Conservation (phyloP, 2,797 vertebrate genomes). For the Scyliorhinus canicula region DNA sequence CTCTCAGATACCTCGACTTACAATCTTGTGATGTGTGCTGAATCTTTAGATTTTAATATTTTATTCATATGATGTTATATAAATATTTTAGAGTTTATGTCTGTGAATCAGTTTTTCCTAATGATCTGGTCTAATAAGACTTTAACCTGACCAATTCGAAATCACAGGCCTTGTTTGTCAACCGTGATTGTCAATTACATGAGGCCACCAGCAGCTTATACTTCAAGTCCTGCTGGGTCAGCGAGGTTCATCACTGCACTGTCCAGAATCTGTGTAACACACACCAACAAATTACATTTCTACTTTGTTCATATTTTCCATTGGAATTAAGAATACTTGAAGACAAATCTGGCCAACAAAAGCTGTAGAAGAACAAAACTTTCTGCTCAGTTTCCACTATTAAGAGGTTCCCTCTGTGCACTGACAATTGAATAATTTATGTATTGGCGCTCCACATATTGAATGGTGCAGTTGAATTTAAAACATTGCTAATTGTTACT, state of each 20-base stretch:
- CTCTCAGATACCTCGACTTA: background rate
- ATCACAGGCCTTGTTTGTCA: conserved; percentile 4
- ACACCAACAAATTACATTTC: background rate
- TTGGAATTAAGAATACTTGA: background rate
- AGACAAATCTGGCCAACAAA: background rate
- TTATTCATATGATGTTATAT: background rate
- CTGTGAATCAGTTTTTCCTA: conserved; percentile 1
- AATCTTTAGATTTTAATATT: background rate
- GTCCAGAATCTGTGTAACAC: background rate
- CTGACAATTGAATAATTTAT: background rate
- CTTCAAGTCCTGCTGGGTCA: conserved; percentile 24
- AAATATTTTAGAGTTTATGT: conserved; percentile 35
- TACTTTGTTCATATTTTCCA: conserved; percentile 12
- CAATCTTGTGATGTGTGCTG: background rate
- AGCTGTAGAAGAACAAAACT: background rate
- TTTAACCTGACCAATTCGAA: background rate
- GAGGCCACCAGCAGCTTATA: background rate
- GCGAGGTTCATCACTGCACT: background rate
- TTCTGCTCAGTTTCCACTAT: background rate
- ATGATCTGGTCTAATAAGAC: background rate
- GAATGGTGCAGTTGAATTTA: background rate
- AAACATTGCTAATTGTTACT: conserved; percentile 13
- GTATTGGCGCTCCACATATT: background rate
- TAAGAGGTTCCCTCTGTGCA: background rate
- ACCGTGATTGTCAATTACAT: conserved; percentile 10